Evolutionary conservation across 2,888 invertebrate species (phyloP), one percentile per base, ranked within the genome.

Genomic region (Parnassius glacialis): DNA sequence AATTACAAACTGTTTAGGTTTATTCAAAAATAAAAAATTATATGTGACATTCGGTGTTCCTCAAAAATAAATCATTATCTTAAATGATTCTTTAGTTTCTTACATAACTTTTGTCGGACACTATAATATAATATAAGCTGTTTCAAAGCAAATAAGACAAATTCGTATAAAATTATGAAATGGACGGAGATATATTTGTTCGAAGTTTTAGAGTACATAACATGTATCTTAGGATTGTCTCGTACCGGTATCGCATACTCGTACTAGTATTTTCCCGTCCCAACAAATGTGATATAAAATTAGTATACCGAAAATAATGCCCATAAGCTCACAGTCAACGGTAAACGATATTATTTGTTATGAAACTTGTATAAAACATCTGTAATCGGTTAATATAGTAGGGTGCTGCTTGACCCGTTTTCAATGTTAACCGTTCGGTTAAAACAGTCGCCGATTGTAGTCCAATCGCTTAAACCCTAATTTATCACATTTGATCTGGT

Each of bases 401-500:
- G n/a, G 9, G 45, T 58, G 54, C 54, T 47, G n/a, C 42, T 34
- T 50, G 44, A 52, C 41, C 51, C 50, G 58, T 55, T 13, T 44
- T 51, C 13, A 43, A 41, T 58, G 45, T 13, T 11, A 45, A 53
- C 42, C 20, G 25, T 10, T 51, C 48, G 61, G 52, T 62, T 50
- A 62, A 58, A 63, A 57, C 59, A 34, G 44, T 65, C 59, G 52
- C 52, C 50, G 51, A 52, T 63, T 59, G 57, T 64, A 66, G 62
- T 71, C 67, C 66, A 73, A 78, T 79, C 74, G 81, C 85, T 85
- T 90, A 87, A 84, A 74, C 74, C 73, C 87, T 89, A 89, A 78
- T 88, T 84, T 90, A 90, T 91, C 90, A 90, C 90, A 91, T 88
- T 90, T 86, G 81, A 84, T 83, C 85, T 84, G 86, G 84, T 84